Evolutionary conservation across 1,140 invertebrate genomes (phyloP), one percentile per base, ranked within the genome.

Genomic region (Drosophila sturtevanti): DNA sequence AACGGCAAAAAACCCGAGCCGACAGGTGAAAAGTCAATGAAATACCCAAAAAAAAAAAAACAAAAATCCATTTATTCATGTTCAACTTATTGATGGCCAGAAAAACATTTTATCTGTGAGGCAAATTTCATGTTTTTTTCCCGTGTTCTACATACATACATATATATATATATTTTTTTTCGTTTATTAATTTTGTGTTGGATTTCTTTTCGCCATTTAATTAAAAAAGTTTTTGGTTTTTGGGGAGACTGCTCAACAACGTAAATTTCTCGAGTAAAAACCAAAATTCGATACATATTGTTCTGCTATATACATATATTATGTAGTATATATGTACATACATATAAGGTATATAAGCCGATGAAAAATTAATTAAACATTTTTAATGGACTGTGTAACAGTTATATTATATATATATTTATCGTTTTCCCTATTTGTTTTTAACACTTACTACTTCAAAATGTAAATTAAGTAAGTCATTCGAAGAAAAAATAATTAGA

Each of bases 221-320:
- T 56, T 56, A 56, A 56, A 56, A 56, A 56, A 56, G 54, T 56
- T 56, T 51, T 35, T 12, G 34, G 34, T 18, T 10, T 34, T 56
- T 56, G 11, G 16, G 16, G 41, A 14, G 4, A 10, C 16, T 10
- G 52, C n/a, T 51, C 44, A 18, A 51, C 10, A 51, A 10, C 44
- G 10, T 51, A 11, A 35, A 44, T 2, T 21, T 21, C 7, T 21
- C 1, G 9, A 48, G 16, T 2, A 10, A 27, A 31, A 34, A 34
- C 27, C 54, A 34, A 56, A 56, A 34, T 56, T 34, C 54, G 22
- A 56, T 34, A 56, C 7, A 31, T 48, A 18, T 44, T 44, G 14
- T 44, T 16, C 0, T 35, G 11, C 1, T 22, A 51, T 7, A 51
- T 16, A 31, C 7, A 31, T 31, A 31, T 4, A 31, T 31, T n/a